These are phyloP conservation scores for Cichladusa arquata DNA, from an alignment of 2,113 vertebrate species.

Conservation along the genomic window DNA sequence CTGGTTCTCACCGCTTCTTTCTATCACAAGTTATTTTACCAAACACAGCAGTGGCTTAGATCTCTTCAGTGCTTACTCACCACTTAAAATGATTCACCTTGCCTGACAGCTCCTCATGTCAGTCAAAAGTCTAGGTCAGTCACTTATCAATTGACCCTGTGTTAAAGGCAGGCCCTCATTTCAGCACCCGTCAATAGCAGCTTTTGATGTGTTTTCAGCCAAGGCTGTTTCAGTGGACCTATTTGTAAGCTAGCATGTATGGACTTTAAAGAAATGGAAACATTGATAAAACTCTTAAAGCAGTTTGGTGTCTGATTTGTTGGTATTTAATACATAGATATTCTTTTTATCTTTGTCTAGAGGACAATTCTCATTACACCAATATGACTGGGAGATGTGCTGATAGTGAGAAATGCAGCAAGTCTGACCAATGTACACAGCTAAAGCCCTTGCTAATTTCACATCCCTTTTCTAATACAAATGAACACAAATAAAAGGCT, in stretches of 20 bases:
- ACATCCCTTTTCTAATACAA: conserved; percentile 9
- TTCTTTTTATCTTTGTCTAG: background rate
- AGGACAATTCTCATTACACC: background rate
- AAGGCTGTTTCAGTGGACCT: conserved; percentile 20
- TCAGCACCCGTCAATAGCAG: conserved; percentile 75
- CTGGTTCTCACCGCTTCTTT: background rate
- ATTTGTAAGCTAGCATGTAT: conserved; percentile 12
- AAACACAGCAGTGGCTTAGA: background rate
- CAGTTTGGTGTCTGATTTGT: background rate
- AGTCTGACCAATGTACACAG: background rate
- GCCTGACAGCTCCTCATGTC: conserved; percentile 74
- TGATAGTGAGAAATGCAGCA: background rate
- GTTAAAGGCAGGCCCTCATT: conserved; percentile 76
- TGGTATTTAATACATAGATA: background rate
- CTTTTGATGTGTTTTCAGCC: conserved; percentile 68
- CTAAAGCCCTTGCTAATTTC: conserved; percentile 41
- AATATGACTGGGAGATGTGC: background rate
- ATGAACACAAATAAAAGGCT: conserved; percentile 53
- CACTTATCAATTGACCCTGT: conserved; percentile 80
- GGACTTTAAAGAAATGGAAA: conserved; percentile 45
- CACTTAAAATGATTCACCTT: conserved; percentile 36
- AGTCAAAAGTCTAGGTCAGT: conserved; percentile 76
- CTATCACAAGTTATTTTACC: background rate
- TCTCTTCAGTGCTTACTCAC: conserved; percentile 13
- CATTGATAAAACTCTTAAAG: background rate